Evolutionary conservation across 2,113 vertebrate species (phyloP), one percentile per base, ranked within the genome.

Genomic region (Mesembrinibis cayennensis): DNA sequence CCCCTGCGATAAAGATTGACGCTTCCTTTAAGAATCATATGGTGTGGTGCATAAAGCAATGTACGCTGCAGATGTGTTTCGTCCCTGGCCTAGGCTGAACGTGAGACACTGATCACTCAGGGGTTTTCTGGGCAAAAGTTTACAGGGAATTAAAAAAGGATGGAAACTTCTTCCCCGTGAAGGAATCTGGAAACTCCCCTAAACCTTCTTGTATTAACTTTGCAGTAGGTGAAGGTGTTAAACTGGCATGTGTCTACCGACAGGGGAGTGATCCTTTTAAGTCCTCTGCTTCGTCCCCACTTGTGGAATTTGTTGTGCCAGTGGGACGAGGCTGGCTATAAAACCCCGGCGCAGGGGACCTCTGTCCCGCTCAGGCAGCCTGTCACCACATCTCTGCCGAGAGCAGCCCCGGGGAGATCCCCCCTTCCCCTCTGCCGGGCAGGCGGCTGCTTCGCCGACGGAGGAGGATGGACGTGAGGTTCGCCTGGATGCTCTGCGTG

Each of bases 231-330:
- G 52, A 83, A 97, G 94, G 97, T 97, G 97, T 97, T 95, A 96
- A 97, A 94, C 90, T 93, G 95, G 82, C 91, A 86, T 97, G 92
- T 95, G 69, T 91, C 82, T 97, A 95, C 81, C 22, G 71, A 96
- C 95, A 38, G 82, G 98, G 96, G 97, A 93, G 97, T 97, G 95
- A 97, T 95, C 98, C 97, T 98, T 98, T 98, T 89, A 97, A 98
- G 98, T 95, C 84, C 98, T 98, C 96, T 98, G 95, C 98, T 98
- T 97, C 98, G 0, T 98, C 98, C 98, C 97, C 97, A 96, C 97
- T 97, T 98, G 98, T 99, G 98, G 95, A 98, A 99, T 98, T 97
- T 98, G 97, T 98, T 97, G 97, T 96, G 96, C 97, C 97, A 91
- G 95, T 97, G 97, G 95, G 98, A 98, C 97, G 94, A 97, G 88